phyloP scores from a whole-genome alignment of 2,888 invertebrate species.

The Leuctra nigra region DNA sequence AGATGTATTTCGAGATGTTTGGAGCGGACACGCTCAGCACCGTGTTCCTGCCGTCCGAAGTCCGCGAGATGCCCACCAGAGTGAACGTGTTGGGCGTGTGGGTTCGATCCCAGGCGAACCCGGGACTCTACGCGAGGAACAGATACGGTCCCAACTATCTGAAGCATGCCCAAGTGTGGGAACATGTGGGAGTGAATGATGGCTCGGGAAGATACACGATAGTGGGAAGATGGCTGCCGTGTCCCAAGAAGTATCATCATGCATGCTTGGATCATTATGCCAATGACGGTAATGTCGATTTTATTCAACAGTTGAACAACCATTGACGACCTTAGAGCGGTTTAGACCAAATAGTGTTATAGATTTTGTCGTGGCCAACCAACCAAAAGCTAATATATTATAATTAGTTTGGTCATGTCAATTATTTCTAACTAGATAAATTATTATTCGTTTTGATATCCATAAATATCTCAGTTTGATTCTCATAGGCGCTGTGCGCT shows the following conservation, averaged over 20 bases:
- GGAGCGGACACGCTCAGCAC: constrained; percentile 34
- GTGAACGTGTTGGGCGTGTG: constrained; percentile 33
- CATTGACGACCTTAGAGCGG: background rate
- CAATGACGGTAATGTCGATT: constrained; percentile 35
- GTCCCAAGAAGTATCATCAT: constrained; percentile 32
- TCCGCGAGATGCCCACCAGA: constrained; percentile 31
- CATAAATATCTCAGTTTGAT: too few species aligned
- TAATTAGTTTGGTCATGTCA: too few species aligned
- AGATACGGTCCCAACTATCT: constrained; percentile 35
- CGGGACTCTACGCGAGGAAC: constrained; percentile 35
- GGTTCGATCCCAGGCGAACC: constrained; percentile 35
- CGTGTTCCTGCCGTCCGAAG: constrained; percentile 25
- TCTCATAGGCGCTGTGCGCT: too few species aligned
- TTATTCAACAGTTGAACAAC: constrained; percentile 24
- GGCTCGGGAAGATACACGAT: constrained; percentile 33
- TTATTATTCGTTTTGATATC: too few species aligned
- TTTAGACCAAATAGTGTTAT: too few species aligned
- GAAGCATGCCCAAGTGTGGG: constrained; percentile 35
- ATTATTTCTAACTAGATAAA: too few species aligned
- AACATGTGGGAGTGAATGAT: constrained; percentile 27
- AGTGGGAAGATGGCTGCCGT: constrained; percentile 32
- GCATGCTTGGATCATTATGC: constrained; percentile 35
- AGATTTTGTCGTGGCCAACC: too few species aligned
- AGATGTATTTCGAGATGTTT: constrained; percentile 34
- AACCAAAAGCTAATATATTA: too few species aligned